These are phyloP conservation scores for Cyrtodaria siliqua DNA, from an alignment of 2,888 invertebrate species.

Conservation along the genomic window DNA sequence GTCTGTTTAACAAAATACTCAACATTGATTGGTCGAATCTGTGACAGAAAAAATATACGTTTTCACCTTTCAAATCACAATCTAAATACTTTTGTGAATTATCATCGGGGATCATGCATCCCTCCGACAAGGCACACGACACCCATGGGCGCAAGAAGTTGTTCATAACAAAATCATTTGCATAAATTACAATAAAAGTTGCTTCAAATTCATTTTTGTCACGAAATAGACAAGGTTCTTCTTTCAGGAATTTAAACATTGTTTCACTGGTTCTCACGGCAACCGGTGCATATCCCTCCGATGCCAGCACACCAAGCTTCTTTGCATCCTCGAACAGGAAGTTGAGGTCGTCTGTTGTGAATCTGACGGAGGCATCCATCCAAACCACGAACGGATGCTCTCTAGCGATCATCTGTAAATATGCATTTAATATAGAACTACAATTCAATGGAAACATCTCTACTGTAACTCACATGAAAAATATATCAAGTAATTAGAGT, in stretches of 20 bases:
- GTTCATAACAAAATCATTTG: constrained; percentile 43
- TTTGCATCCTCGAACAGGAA: constrained; percentile 27
- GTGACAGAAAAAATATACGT: constrained; percentile 51
- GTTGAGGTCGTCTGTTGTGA: constrained; percentile 41
- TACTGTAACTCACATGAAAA: too few species aligned
- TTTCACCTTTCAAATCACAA: constrained; percentile 26
- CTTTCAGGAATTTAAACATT: constrained; percentile 47
- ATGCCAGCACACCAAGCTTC: constrained; percentile 40
- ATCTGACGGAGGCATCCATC: constrained; percentile 62
- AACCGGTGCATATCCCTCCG: constrained; percentile 37
- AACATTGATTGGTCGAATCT: constrained; percentile 63
- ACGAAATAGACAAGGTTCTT: constrained; percentile 47
- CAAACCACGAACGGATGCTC: constrained; percentile 57
- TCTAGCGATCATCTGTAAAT: constrained; percentile 44
- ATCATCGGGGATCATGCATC: constrained; percentile 53
- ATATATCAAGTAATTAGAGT: too few species aligned
- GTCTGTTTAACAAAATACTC: constrained; percentile 49
- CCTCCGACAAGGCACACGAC: constrained; percentile 56
- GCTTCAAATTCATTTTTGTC: constrained; percentile 56
- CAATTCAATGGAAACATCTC: too few species aligned
- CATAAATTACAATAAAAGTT: constrained; percentile 50
- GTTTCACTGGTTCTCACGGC: constrained; percentile 43
- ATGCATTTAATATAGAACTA: too few species aligned
- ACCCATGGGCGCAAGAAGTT: constrained; percentile 58
- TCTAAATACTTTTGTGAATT: constrained; percentile 17